Conservation (phyloP, 1,140 invertebrate species). For the Drosophila kanapiae region DNA sequence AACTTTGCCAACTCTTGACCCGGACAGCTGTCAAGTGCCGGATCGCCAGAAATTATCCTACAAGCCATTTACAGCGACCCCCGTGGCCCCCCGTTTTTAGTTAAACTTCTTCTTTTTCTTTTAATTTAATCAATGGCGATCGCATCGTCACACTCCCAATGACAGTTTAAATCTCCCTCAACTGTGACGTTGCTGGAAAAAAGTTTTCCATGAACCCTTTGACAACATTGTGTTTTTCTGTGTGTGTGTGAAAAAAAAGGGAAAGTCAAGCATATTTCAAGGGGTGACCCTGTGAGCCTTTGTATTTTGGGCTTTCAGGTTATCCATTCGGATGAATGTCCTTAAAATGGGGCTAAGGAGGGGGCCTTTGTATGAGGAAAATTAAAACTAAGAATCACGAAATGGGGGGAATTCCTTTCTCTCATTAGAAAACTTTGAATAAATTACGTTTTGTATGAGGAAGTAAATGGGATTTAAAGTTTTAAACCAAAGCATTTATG, state of each 20-base stretch:
- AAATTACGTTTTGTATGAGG: too few relatives aligned
- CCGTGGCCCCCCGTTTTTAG: slow-evolving; percentile 4
- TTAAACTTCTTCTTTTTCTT: slow-evolving; percentile 17
- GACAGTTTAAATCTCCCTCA: slow-evolving; percentile 29
- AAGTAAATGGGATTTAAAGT: not conserved
- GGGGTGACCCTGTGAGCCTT: slow-evolving; percentile 3
- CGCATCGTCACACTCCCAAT: slow-evolving; percentile 31
- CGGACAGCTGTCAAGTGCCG: slow-evolving; percentile 43
- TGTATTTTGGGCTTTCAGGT: slow-evolving; percentile 11
- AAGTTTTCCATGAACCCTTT: slow-evolving; percentile 39
- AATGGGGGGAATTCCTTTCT: not conserved
- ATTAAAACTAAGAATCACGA: slow-evolving; percentile 9
- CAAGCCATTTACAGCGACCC: slow-evolving; percentile 10
- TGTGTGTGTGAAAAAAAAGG: slow-evolving; percentile 12
- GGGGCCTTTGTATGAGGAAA: not conserved
- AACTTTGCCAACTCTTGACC: slow-evolving; percentile 29
- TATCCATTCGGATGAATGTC: slow-evolving; percentile 24
- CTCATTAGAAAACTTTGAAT: not conserved
- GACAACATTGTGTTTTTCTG: slow-evolving; percentile 25
- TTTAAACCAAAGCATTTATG: too few relatives aligned
- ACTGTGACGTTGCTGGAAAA: slow-evolving; percentile 36
- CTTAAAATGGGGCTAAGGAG: not conserved
- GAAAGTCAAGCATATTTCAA: slow-evolving; percentile 45
- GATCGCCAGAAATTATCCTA: slow-evolving; percentile 30
- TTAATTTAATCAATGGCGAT: slow-evolving; percentile 53